Evolutionary conservation across 2,797 vertebrate species (phyloP), one percentile per base, ranked within the genome.

Genomic region (Gadopsis bispinosus): DNA sequence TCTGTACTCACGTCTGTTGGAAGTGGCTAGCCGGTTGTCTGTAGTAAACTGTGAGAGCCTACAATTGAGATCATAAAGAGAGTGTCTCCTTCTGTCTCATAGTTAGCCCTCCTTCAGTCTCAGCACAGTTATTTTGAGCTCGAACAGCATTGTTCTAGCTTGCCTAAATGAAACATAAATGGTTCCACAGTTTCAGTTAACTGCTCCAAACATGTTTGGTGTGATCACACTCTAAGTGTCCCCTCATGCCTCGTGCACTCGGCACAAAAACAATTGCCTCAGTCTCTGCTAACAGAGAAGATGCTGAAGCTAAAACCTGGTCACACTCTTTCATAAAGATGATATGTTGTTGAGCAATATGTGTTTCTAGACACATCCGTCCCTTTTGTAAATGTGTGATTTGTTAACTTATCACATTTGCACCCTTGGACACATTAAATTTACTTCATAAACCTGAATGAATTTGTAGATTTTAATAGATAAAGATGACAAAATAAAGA

Each of bases 161-260:
- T 19, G 8, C 50, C 69, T 76, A 74, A 85, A 84, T 72, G 70
- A 78, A 77, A 85, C 69, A 82, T 67, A 83, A 75, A 89, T 60
- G 54, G 73, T 82, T 88, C 59, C 75, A 76, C 78, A 39, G 64
- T 86, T 88, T 78, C 75, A 87, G 53, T 79, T 75, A 87, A 83
- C 51, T 45, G 35, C 77, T 83, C 43, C 71, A 83, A 81, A 87
- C 79, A 79, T 80, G 63, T 80, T 85, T 83, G 82, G 83, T 83
- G 83, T 79, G 80, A 91, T 91, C 74, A 54, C 90, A 75, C 77
- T 65, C 37, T 70, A 79, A 81, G 79, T 88, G 79, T 90, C 81
- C 76, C 73, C 67, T 84, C 69, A 81, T 79, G 75, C 65, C 26
- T 65, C 77, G 72, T 78, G 67, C 77, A 89, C 59, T 68, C 16